Evolutionary conservation across 2,797 vertebrate genomes (phyloP), one percentile per base, ranked within the genome.

Genomic region (Poliocrania exsul): DNA sequence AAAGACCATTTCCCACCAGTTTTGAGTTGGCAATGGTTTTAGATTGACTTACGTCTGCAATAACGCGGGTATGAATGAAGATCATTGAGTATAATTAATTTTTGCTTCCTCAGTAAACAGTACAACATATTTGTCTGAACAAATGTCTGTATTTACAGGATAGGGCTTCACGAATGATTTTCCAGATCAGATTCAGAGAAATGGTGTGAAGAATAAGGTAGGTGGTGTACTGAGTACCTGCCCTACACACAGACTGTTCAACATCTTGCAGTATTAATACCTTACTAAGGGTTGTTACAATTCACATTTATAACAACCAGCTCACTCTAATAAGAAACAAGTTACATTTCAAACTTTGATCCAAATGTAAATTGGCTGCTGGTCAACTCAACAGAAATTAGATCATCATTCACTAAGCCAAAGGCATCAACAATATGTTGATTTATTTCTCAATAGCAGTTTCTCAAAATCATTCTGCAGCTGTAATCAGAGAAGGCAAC

Each of bases 381-480:
- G 77, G 78, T 97, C 97, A 97, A 86, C 97, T 97, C 97, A 90
- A 90, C 81, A 93, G 93, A 95, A 97, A 97, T 95, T 91, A 97
- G 94, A 77, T 95, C 94, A 95, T 96, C 94, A 94, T 69, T 97
- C 91, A 95, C 56, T 33, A 81, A 75, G 91, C 49, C 71, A 86
- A 93, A 92, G 77, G 70, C 65, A 78, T 92, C 83, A 96, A 94
- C 88, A 92, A 74, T 88, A 93, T 80, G 87, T 92, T 96, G 78
- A 93, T 92, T 50, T 65, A 84, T 91, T 96, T 96, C 97, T 97
- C 92, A 95, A 92, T 85, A 94, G 90, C 54, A 88, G 88, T 94
- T 96, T 97, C 92, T 95, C n/a, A n/a, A 93, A 96, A 94, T 95
- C 92, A 86, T 96, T 96, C 96, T 96, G 82, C 67, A 84, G 88